Conservation (phyloP, 1,140 invertebrate genomes). For the Maniola jurtina region DNA sequence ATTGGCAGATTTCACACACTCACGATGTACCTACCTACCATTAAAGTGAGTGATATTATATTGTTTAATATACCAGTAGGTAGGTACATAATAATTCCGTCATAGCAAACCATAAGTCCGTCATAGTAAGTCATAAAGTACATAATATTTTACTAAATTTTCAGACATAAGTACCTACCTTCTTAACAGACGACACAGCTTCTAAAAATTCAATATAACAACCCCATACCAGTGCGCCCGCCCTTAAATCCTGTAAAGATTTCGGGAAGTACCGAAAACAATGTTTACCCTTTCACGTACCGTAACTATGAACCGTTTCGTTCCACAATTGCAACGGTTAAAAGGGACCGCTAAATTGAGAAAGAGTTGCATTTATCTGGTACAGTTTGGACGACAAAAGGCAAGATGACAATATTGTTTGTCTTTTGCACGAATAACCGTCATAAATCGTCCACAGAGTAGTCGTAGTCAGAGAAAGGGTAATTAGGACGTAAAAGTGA, state of each 20-base stretch:
- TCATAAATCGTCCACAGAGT: constrained; percentile 60
- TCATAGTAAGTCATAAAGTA: too few species aligned
- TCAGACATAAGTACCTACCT: too few species aligned
- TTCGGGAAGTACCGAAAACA: constrained; percentile 10
- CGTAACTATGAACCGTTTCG: constrained; percentile 55
- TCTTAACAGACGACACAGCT: constrained; percentile 37
- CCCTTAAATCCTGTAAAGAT: constrained; percentile 19
- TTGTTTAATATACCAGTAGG: too few species aligned
- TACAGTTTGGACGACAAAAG: constrained; percentile 40
- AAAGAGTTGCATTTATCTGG: constrained; percentile 71
- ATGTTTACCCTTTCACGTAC: constrained; percentile 56
- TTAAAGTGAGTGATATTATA: too few species aligned
- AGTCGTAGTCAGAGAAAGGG: constrained; percentile 51
- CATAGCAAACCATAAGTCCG: too few species aligned
- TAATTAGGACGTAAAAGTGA: constrained; percentile 75
- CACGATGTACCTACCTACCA: too few species aligned
- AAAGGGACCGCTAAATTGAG: constrained; percentile 57
- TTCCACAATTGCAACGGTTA: constrained; percentile 51
- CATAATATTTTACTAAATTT: too few species aligned
- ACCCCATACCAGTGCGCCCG: background rate
- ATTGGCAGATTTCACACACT: too few species aligned
- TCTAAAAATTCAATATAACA: background rate
- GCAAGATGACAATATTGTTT: constrained; percentile 24
- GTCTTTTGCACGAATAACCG: constrained; percentile 47
- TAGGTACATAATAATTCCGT: too few species aligned